Conservation (phyloP, 2,113 vertebrate genomes). For the Seriola rivoliana region DNA sequence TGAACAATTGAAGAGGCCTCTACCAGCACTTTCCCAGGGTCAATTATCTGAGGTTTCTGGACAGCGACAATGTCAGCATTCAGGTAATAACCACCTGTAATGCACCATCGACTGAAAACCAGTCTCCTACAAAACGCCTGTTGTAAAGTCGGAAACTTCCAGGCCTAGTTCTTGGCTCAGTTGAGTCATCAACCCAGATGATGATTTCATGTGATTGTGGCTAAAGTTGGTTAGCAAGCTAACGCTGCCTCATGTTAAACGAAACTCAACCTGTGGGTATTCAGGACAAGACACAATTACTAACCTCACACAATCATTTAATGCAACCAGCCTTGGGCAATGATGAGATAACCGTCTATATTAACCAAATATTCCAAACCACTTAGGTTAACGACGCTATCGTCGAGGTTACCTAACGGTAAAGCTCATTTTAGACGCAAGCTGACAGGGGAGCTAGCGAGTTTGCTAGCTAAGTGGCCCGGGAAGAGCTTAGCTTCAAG, state of each 20-base stretch:
- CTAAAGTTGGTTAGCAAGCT: slow-evolving; percentile 73
- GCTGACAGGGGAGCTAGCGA: slow-evolving; percentile 13
- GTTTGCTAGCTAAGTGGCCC: slow-evolving; percentile 55
- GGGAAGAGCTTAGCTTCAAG: slow-evolving; percentile 39
- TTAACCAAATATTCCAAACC: not conserved
- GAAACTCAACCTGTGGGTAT: slow-evolving; percentile 4
- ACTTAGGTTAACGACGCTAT: not conserved
- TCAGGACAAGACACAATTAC: not conserved
- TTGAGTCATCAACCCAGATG: slow-evolving; percentile 75
- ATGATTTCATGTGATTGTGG: slow-evolving; percentile 63
- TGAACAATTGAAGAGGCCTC: slow-evolving; percentile 61
- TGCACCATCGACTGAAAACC: not conserved
- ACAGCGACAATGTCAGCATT: slow-evolving; percentile 24
- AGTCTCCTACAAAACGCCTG: not conserved
- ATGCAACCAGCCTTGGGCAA: not conserved
- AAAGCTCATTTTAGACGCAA: slow-evolving; percentile 18
- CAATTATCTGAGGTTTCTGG: slow-evolving; percentile 56
- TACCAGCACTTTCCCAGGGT: slow-evolving; percentile 63
- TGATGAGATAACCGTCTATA: not conserved
- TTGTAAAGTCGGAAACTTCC: slow-evolving; percentile 45
- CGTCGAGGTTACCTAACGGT: not conserved
- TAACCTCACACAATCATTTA: not conserved
- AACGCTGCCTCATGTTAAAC: slow-evolving; percentile 53
- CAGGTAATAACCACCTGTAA: slow-evolving; percentile 16
- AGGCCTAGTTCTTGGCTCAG: slow-evolving; percentile 56